Percentiles rank a stretch among this genome's conserved stretches.
Conservation (phyloP, 2,113 vertebrate species). For the Oncorhynchus gorbuscha region DNA sequence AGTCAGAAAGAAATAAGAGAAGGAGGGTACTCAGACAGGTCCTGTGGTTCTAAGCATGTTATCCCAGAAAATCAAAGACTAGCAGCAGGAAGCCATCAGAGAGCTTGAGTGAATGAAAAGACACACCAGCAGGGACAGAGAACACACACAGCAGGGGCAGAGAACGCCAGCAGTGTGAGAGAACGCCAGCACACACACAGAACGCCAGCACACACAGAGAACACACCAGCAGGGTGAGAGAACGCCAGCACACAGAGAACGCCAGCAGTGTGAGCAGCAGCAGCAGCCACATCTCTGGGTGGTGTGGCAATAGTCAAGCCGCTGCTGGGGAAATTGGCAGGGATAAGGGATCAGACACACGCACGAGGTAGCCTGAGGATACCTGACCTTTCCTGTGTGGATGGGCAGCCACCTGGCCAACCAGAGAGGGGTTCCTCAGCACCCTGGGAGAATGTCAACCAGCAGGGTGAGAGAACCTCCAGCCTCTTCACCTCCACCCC, state of each 20-base stretch:
- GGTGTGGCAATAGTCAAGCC: no score
- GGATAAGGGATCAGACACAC: slow-evolving; percentile 1
- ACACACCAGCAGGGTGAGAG: no score
- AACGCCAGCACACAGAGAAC: no score
- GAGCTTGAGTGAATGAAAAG: slow-evolving; percentile 36
- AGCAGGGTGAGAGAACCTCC: no score
- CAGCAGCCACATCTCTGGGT: no score
- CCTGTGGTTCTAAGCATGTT: slow-evolving; percentile 41
- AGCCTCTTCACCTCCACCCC: slow-evolving; percentile 16
- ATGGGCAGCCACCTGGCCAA: slow-evolving; percentile 17
- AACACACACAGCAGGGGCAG: no score
- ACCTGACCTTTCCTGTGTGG: slow-evolving; percentile 32
- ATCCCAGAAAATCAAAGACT: slow-evolving; percentile 58
- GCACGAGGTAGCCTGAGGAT: background rate
- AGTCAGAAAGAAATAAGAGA: slow-evolving; percentile 1
- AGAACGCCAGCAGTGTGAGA: no score
- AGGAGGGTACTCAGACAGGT: background rate
- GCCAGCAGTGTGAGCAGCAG: no score
- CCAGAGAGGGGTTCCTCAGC: no score
- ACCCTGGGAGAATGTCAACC: slow-evolving; percentile 46
- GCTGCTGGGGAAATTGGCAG: no score
- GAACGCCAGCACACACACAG: slow-evolving; percentile 1
- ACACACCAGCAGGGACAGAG: slow-evolving; percentile 12
- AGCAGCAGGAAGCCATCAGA: slow-evolving; percentile 57
- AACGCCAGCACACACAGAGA: no score